Evolutionary conservation across 2,888 invertebrate species (phyloP).

Genomic region (Ornithoptera alexandrae): DNA sequence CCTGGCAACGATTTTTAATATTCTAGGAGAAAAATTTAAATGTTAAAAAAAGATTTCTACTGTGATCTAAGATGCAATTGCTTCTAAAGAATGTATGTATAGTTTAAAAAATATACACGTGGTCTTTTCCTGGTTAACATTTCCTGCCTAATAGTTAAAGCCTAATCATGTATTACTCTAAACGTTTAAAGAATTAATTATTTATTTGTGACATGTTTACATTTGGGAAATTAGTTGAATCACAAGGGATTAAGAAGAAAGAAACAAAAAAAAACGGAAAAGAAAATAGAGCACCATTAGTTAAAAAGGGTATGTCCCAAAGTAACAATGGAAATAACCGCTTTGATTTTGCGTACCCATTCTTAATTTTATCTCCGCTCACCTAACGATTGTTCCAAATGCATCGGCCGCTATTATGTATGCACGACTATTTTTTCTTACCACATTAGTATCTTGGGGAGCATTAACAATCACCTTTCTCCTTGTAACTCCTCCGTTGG

Average conservation of each 20-base stretch:
- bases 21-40: background rate
- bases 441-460: constrained; percentile 13
- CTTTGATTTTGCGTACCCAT: background rate
- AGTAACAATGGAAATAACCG: constrained; percentile 28
- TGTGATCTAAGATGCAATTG: background rate
- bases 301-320: constrained; percentile 68
- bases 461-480: constrained; percentile 22
- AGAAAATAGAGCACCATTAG: constrained; percentile 62
- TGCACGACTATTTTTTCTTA: constrained; percentile 11
- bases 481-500: constrained; percentile 10
- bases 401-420: constrained; percentile 9
- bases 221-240: constrained; percentile 44
- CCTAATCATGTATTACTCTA: background rate
- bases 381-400: background rate
- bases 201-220: background rate
- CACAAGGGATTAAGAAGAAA: constrained; percentile 62
- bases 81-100: background rate
- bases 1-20: background rate
- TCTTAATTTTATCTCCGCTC: background rate
- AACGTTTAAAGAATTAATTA: background rate
- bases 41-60: background rate
- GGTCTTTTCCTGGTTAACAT: background rate
- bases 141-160: no score
- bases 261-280: constrained; percentile 67
- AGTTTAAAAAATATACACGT: background rate